Conservation (phyloP, 1,140 invertebrate genomes). For the Portunus trituberculatus region DNA sequence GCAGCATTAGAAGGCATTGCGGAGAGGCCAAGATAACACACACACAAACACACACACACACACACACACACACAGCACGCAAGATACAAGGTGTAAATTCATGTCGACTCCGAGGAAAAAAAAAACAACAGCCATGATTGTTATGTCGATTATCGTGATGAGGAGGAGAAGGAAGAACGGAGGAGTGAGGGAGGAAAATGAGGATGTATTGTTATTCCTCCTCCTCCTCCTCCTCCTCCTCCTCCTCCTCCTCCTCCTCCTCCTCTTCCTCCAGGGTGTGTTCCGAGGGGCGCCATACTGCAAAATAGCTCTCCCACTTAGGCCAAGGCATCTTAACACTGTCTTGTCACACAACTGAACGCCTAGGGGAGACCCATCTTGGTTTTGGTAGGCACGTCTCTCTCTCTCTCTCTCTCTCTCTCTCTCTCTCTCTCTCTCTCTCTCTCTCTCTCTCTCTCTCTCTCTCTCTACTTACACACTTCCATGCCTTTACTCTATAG, state of each 20-base stretch:
- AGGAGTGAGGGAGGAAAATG: background rate
- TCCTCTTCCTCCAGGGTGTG: no score
- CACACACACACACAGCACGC: conserved; percentile 16
- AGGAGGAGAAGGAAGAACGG: background rate
- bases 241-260: background rate
- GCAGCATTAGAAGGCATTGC: no score
- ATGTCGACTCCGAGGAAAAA: background rate
- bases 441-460: conserved; percentile 13
- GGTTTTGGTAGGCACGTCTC: background rate
- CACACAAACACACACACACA: background rate
- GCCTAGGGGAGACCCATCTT: background rate
- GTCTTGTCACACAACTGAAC: background rate
- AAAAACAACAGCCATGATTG: background rate
- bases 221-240: background rate
- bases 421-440: conserved; percentile 20
- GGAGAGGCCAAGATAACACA: no score
- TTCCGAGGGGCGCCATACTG: no score
- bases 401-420: conserved; percentile 20
- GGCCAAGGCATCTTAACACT: background rate
- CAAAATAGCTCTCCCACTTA: background rate
- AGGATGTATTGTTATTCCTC: background rate
- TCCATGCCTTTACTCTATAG: background rate
- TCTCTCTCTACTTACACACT: background rate
- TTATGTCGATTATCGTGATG: background rate
- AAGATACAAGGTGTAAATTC: conserved; percentile 13